phyloP scores from a whole-genome alignment of 2,113 vertebrate species.

The Platanista minor region DNA sequence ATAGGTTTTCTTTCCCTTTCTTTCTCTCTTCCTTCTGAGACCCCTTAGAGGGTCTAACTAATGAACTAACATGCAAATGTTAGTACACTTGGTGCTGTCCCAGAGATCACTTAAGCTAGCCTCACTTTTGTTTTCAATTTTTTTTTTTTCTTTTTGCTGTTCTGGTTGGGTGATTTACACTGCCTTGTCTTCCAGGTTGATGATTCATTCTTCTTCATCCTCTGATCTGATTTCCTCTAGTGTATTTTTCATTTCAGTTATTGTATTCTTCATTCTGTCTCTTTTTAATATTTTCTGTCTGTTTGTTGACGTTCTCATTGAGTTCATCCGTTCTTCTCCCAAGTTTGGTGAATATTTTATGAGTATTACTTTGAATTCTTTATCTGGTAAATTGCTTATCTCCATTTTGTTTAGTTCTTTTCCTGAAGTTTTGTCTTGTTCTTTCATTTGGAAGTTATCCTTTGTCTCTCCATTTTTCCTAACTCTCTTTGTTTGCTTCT shows the following conservation, averaged over 20 bases:
- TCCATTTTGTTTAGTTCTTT: background rate
- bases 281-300: background rate
- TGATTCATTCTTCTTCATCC: background rate
- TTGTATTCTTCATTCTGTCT: background rate
- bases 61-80: background rate
- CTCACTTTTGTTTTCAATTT: background rate
- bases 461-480: background rate
- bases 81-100: background rate
- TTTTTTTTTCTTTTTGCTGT: background rate
- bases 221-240: background rate
- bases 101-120: background rate
- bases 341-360: background rate
- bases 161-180: background rate
- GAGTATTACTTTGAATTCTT: background rate
- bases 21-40: background rate
- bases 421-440: background rate
- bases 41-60: background rate
- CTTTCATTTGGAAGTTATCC: background rate
- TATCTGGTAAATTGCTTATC: background rate
- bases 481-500: background rate
- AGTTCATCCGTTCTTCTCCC: background rate
- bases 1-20: background rate
- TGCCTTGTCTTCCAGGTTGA: background rate
- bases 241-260: background rate
- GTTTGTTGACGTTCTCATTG: background rate